Conservation (phyloP, 2,888 invertebrate genomes). For the Drosophila basisetae region DNA sequence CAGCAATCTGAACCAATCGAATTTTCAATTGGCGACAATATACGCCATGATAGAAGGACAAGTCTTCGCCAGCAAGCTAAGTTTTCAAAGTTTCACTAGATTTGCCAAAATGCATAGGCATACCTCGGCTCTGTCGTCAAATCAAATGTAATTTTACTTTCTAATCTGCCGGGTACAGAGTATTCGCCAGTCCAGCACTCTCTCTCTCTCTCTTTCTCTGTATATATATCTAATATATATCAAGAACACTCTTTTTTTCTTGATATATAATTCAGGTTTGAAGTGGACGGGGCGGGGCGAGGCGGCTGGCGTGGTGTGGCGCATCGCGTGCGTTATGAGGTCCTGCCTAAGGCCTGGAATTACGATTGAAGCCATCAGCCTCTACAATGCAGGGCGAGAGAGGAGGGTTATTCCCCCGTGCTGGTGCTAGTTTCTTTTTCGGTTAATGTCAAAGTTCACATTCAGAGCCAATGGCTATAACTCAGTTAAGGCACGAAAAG, state of each 20-base stretch:
- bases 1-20: background rate
- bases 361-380: slow-evolving; percentile 10
- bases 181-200: background rate
- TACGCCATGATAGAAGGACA: background rate
- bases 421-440: slow-evolving; percentile 1
- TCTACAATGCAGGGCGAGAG: background rate
- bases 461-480: background rate
- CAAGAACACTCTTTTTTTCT: background rate
- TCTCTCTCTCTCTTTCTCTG: background rate
- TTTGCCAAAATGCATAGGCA: too few relatives aligned
- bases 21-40: background rate
- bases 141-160: background rate
- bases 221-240: background rate
- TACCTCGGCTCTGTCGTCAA: background rate
- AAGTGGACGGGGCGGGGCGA: background rate
- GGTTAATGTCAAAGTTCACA: slow-evolving; percentile 71
- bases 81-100: background rate
- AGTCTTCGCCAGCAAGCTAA: background rate
- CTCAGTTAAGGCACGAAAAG: slow-evolving; percentile 22
- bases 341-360: slow-evolving; percentile 22
- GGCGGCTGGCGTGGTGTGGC: slow-evolving; percentile 6
- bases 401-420: background rate
- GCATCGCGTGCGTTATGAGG: slow-evolving; percentile 50
- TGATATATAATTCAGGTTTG: background rate
- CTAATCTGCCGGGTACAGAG: background rate